These are phyloP conservation scores for Tauraco erythrolophus DNA, from an alignment of 2,113 vertebrate species.

Conservation along the genomic window DNA sequence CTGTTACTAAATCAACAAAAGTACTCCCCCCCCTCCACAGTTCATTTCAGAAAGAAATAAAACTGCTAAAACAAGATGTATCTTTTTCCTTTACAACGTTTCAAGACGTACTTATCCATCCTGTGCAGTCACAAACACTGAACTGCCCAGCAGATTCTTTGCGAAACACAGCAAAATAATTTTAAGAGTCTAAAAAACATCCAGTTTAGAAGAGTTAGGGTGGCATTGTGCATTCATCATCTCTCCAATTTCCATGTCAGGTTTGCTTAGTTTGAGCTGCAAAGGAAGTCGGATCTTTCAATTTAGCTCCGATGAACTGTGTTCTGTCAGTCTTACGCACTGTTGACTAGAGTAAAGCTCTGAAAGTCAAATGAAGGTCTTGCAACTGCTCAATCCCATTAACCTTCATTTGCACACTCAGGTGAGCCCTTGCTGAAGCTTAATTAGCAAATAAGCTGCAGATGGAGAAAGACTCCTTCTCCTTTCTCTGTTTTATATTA, in stretches of 20 bases:
- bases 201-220: not conserved
- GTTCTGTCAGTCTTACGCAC: not conserved
- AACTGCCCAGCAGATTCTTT: not conserved
- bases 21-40: not conserved
- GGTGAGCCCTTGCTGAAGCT: not conserved
- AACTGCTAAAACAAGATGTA: not conserved
- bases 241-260: not conserved
- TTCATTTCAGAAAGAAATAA: not conserved
- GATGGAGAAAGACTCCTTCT: not conserved
- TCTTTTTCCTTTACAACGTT: not conserved
- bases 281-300: not conserved
- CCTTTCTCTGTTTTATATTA: not conserved
- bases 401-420: not conserved
- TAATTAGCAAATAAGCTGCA: not conserved
- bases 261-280: not conserved
- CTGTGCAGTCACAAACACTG: not conserved
- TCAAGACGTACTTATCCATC: not conserved
- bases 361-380: slow-evolving; percentile 22
- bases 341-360: not conserved
- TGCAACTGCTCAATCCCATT: slow-evolving; percentile 30
- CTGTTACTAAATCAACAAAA: not conserved
- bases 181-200: not conserved
- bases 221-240: not conserved
- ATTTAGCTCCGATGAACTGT: not conserved
- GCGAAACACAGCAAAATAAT: not conserved